A percentile compares a stretch with the other conserved stretches of the same genome.
These are phyloP conservation scores for Temnothorax curvispinosus DNA, from an alignment of 1,140 invertebrate species.

Conservation along the genomic window DNA sequence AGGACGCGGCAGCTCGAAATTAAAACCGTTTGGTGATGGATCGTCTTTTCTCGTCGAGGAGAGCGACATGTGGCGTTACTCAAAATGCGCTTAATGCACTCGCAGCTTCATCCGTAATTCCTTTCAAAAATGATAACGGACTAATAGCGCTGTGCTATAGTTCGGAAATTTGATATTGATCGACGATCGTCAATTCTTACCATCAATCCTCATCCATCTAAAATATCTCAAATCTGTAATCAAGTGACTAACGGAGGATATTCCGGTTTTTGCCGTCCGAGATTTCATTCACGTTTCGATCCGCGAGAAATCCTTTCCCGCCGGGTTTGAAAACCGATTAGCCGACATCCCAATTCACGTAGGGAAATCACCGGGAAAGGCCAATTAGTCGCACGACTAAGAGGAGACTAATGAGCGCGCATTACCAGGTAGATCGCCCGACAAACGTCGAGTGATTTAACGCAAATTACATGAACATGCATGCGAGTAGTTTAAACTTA, in stretches of 20 bases:
- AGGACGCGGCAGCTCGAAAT: constrained; percentile 24
- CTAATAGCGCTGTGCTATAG: not conserved
- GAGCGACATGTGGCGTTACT: not conserved
- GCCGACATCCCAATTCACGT: not conserved
- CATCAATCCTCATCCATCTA: not conserved
- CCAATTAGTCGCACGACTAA: constrained; percentile 19
- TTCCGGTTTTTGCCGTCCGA: not conserved
- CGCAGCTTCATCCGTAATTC: constrained; percentile 4
- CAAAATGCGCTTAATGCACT: constrained; percentile 19
- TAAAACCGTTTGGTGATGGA: constrained; percentile 20
- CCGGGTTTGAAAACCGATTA: constrained; percentile 8
- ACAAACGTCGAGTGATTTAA: constrained; percentile 23
- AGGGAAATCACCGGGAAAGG: not conserved
- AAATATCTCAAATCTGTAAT: not conserved
- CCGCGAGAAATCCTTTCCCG: not conserved
- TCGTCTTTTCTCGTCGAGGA: not conserved
- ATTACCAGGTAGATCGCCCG: constrained; percentile 5
- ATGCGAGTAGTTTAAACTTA: constrained; percentile 30
- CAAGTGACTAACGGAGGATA: not conserved
- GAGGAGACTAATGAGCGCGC: constrained; percentile 24
- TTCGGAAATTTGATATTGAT: constrained; percentile 28
- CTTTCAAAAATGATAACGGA: not conserved
- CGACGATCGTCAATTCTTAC: not conserved
- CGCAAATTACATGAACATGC: constrained; percentile 14
- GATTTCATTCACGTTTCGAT: not conserved